Evolutionary conservation across 2,797 vertebrate species (phyloP).

Genomic region (Erithacus rubecula): DNA sequence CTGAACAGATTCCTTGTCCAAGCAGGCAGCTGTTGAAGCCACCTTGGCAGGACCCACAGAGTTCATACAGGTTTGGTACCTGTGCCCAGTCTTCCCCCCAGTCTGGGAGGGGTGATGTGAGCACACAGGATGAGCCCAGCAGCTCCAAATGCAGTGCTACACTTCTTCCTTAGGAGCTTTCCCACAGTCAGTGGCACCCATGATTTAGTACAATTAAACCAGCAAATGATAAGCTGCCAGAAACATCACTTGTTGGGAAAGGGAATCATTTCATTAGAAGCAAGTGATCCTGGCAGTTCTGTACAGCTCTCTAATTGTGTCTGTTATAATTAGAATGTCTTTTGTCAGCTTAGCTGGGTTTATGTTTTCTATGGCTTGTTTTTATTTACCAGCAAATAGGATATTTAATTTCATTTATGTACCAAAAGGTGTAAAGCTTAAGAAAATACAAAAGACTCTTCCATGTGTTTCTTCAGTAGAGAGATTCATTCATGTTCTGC

Average conservation of each 20-base stretch:
- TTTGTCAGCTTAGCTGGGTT: not conserved
- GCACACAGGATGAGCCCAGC: not conserved
- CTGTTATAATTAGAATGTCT: not conserved
- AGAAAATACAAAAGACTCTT: not conserved
- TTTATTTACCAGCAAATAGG: conserved; percentile 16
- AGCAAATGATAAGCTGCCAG: not conserved
- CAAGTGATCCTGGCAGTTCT: not conserved
- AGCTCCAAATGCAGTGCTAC: not conserved
- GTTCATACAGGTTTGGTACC: not conserved
- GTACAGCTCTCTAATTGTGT: not conserved
- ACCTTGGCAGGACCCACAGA: not conserved
- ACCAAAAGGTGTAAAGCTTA: conserved; percentile 5
- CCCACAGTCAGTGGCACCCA: not conserved
- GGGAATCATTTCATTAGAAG: not conserved
- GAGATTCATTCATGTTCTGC: not conserved
- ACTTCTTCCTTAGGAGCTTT: not conserved
- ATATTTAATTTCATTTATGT: conserved; percentile 2
- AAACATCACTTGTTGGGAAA: not conserved
- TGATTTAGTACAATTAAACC: not conserved
- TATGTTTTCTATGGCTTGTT: not conserved
- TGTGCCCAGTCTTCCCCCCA: not conserved
- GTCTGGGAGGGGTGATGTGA: not conserved
- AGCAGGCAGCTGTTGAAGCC: not conserved
- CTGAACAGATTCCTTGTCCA: not conserved
- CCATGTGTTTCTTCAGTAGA: not conserved